These are phyloP conservation scores for Tetragnatha montana DNA, from an alignment of 2,888 invertebrate genomes.

Conservation along the genomic window DNA sequence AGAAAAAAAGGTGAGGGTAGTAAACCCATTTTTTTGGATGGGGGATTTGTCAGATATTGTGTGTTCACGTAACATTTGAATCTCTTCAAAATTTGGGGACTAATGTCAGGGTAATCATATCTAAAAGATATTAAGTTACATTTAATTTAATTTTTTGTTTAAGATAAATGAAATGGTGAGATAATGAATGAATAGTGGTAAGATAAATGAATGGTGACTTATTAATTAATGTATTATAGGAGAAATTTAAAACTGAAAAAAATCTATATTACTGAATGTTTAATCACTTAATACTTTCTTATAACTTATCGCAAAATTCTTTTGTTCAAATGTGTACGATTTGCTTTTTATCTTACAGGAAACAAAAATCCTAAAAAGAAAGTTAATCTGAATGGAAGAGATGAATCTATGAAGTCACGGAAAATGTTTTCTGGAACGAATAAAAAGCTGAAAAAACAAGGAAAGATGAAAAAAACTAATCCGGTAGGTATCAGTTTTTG, in stretches of 20 bases:
- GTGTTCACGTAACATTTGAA: too few relatives aligned
- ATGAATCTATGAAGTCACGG: conserved; percentile 33
- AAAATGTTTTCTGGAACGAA: conserved; percentile 33
- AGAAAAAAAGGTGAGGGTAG: conserved; percentile 45
- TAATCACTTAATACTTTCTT: background rate
- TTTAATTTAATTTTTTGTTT: too few relatives aligned
- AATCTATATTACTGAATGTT: background rate
- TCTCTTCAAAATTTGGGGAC: background rate
- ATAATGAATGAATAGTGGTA: too few relatives aligned
- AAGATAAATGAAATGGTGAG: too few relatives aligned
- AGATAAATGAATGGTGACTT: too few relatives aligned
- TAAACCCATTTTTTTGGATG: too few relatives aligned
- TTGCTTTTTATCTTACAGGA: conserved; percentile 24
- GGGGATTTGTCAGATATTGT: too few relatives aligned
- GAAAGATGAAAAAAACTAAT: conserved; percentile 52
- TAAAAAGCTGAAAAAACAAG: conserved; percentile 52
- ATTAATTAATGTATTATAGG: background rate
- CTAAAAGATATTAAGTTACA: too few relatives aligned
- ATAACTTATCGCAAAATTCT: background rate
- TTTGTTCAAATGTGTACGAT: too few relatives aligned
- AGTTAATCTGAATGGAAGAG: conserved; percentile 16
- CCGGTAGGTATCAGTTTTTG: conserved; percentile 18
- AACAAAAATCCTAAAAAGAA: conserved; percentile 55
- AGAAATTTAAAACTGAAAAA: background rate
- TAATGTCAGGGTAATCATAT: too few relatives aligned